phyloP scores from a whole-genome alignment of 2,797 vertebrate species.

The Vultur gryphus region DNA sequence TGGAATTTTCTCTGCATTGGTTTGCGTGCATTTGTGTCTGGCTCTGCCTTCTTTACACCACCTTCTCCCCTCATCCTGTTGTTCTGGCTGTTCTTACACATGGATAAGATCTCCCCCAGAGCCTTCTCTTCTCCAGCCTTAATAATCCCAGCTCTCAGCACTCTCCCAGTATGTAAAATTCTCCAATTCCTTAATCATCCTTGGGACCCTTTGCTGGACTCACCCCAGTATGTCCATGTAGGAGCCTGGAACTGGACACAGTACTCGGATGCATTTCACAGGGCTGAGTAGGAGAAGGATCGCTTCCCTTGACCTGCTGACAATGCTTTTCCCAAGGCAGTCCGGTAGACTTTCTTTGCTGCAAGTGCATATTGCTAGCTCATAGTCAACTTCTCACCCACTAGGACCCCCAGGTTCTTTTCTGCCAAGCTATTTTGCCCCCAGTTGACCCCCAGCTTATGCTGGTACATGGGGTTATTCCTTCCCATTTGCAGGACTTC shows the following conservation, averaged over 20 bases:
- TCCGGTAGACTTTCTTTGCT: neutral
- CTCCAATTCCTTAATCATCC: neutral
- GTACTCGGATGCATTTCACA: neutral
- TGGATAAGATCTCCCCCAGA: neutral
- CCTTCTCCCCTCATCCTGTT: neutral
- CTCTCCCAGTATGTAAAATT: neutral
- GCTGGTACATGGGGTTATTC: neutral
- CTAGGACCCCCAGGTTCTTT: neutral
- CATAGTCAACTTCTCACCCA: neutral
- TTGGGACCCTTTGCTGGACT: neutral
- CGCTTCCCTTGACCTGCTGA: neutral
- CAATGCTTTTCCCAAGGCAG: neutral
- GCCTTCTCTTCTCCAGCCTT: neutral
- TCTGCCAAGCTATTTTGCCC: neutral
- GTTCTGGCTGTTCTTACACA: neutral
- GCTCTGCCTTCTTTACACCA: neutral
- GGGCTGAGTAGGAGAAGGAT: neutral
- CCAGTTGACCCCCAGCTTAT: neutral
- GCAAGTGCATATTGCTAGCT: neutral
- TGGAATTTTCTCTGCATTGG: neutral
- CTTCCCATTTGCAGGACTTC: neutral
- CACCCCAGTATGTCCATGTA: neutral
- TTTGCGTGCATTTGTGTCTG: neutral
- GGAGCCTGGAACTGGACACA: neutral
- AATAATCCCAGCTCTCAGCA: neutral